Base-by-base conservation (phyloP, 2,113 vertebrate genomes). In the Physeter macrocephalus region DNA sequence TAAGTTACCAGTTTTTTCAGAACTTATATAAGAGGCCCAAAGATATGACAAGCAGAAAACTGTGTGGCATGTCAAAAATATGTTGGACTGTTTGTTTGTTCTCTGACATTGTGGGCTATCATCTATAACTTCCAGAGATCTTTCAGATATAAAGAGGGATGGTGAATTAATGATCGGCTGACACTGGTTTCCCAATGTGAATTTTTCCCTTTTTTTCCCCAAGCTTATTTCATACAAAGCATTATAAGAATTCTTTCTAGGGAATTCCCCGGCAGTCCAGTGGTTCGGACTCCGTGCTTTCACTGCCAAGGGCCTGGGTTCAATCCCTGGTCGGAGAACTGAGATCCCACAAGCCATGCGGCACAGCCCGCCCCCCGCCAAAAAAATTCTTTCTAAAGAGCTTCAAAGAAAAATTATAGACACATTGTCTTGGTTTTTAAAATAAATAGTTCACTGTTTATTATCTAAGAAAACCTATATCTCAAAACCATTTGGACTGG, bases 401-500 rank as follows among this genome's bases (percentile, higher is more conserved):
- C 75, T 93, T 95, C 64, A 93, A 92, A 74, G 84, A 75, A 90
- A 94, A 95, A 77, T 71, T 85, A 62, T 57, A 90, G 84, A 90
- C 39, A n/a, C 80, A 18, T 91, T 78, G 80, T 66, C 57, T 92
- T 94, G 29, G 20, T 88, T 96, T 87, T 93, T 84, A 49, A 93
- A 85, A 93, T 29, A 89, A 95, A 61, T 77, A 46, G 61, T 66
- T 97, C 7, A 61, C 29, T 92, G 46, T 78, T 90, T 93, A 41
- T 71, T 88, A 84, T 49, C 59, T 83, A 91, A 96, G 62, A 81
- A 92, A 96, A 89, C 3, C 21, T 69, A 0, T 95, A 59, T 94
- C 57, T 87, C 75, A 92, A 1, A 95, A 78, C 67, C 7, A 46
- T 94, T 95, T 77, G 78, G 74, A 8, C 69, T n/a, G 18, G 9